Base-by-base conservation (phyloP, 2,113 vertebrate genomes). In the Halcyon malimbica region DNA sequence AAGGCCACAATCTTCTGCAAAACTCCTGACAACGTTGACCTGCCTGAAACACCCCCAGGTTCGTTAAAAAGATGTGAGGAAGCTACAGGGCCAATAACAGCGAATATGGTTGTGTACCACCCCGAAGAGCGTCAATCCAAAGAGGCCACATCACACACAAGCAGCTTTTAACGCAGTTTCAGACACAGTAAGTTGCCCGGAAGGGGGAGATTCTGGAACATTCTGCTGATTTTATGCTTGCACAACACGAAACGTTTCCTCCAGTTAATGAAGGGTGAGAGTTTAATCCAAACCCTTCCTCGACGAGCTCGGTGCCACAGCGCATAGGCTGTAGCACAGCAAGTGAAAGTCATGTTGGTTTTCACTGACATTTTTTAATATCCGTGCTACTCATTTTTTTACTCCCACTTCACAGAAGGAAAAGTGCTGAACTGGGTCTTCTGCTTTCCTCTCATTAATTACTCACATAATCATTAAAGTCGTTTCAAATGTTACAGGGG, bases 11-110 rank as follows among this genome's bases (percentile, higher is more conserved):
- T 19, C 19, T 5, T 24, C 21, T 9, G 12, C n/a, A 70, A n/a
- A n/a, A 31, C 23, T 56, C 20, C 46, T 16, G 28, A 6, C 16
- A 29, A 26, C 8, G 4, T 2, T 5, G 5, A 60, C n/a, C 76
- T 37, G 23, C 10, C 25, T 23, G 16, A 41, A 67, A n/a, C 67
- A 26, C 14, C 54, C 63, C 23, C 9, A 17, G 6, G 29, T 3
- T 28, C 20, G 18, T 79, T 51, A 41, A 35, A 62, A 35, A 39
- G 1, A 20, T 0, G 1, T 17, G 33, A 18, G 23, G 6, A 37
- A 68, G 41, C 41, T n/a, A n/a, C 1, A 0, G 31, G 4, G 6
- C 4, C 24, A 63, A 6, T 13, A 31, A 26, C 0, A 33, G 11
- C 35, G 44, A n/a, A 44, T 20, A 20, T 1, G 6, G 19, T 10